Evolutionary conservation across 1,140 invertebrate genomes (phyloP).

Genomic region (Lasioglossum albipes): DNA sequence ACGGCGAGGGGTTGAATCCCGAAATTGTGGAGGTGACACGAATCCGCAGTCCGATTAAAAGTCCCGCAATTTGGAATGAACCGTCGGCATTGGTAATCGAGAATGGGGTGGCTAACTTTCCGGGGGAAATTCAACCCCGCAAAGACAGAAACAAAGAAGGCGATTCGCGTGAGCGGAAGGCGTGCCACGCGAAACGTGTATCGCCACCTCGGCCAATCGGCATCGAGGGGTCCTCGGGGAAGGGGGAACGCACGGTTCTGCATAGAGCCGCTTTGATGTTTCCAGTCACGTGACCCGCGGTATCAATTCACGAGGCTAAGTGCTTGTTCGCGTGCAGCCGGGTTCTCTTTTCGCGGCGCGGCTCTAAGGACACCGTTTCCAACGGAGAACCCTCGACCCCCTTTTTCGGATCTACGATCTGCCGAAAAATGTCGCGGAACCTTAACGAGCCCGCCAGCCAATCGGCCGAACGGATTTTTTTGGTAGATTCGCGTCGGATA

Average conservation of each 20-base stretch:
- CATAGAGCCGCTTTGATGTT: conserved; percentile 69
- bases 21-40: too few relatives aligned
- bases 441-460: too few relatives aligned
- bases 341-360: conserved; percentile 24
- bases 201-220: conserved; percentile 69
- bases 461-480: conserved; percentile 27
- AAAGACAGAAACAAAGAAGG: conserved; percentile 55
- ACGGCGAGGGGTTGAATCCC: too few relatives aligned
- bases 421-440: conserved; percentile 16
- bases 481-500: conserved; percentile 3
- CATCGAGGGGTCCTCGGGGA: conserved; percentile 37
- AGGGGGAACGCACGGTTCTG: not conserved
- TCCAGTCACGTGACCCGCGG: conserved; percentile 69
- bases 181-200: conserved; percentile 72
- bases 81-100: too few relatives aligned
- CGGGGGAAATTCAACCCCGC: conserved; percentile 35
- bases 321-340: conserved; percentile 71
- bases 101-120: too few relatives aligned
- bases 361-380: conserved; percentile 56
- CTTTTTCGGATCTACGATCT: conserved; percentile 2
- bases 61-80: too few relatives aligned
- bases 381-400: not conserved
- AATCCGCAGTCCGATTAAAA: too few relatives aligned
- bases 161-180: conserved; percentile 74
- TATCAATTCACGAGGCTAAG: conserved; percentile 74